These are phyloP conservation scores for Plutomurus gul DNA, from an alignment of 1,140 invertebrate genomes.

Conservation along the genomic window DNA sequence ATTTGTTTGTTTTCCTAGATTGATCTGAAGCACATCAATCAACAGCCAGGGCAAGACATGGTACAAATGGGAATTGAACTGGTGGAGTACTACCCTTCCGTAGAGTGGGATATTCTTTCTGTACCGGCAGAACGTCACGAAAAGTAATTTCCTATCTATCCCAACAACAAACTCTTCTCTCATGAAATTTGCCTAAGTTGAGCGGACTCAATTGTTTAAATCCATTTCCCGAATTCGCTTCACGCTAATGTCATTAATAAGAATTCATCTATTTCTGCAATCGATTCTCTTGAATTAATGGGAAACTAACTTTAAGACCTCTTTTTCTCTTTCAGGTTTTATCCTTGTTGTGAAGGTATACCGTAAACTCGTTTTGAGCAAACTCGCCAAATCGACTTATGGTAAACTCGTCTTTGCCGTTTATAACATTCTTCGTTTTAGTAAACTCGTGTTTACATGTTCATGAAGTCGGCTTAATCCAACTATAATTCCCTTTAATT, in stretches of 20 bases:
- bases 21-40: slow-evolving; percentile 87
- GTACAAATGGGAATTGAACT: slow-evolving; percentile 89
- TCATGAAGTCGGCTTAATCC: too few species aligned
- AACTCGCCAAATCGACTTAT: too few species aligned
- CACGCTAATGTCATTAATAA: too few species aligned
- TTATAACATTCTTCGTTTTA: too few species aligned
- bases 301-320: neutral
- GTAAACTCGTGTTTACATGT: too few species aligned
- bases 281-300: neutral
- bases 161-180: neutral
- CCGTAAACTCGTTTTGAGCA: too few species aligned
- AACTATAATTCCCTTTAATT: too few species aligned
- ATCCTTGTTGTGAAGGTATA: slow-evolving; percentile 87
- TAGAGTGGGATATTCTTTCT: slow-evolving; percentile 96
- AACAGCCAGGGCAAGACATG: slow-evolving; percentile 74
- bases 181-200: neutral
- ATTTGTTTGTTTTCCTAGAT: slow-evolving; percentile 66
- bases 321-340: slow-evolving; percentile 66
- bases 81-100: slow-evolving; percentile 91
- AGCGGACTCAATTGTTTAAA: neutral
- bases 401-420: neutral
- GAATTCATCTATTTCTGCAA: neutral
- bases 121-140: slow-evolving; percentile 70
- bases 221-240: too few species aligned
- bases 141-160: neutral